Conservation (phyloP, 2,888 invertebrate species). For the Tineola bisselliella region DNA sequence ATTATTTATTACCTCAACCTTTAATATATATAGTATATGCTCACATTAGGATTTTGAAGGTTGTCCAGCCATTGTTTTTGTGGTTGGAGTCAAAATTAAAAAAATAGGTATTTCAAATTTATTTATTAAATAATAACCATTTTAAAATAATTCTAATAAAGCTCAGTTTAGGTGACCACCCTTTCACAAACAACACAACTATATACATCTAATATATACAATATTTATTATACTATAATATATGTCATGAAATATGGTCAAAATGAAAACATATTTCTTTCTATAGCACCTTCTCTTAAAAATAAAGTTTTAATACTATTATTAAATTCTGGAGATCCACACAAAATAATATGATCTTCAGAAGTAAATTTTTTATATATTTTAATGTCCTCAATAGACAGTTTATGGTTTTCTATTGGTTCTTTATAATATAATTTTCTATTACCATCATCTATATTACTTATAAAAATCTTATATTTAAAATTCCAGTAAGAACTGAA, state of each 20-base stretch:
- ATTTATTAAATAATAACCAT: background rate
- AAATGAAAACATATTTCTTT: slow-evolving; percentile 33
- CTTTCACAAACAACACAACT: too few relatives aligned
- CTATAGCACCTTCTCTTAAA: slow-evolving; percentile 26
- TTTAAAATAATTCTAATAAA: too few relatives aligned
- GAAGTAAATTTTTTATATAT: slow-evolving; percentile 31
- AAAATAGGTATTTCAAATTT: background rate
- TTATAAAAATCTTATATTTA: slow-evolving; percentile 69
- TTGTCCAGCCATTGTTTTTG: too few relatives aligned
- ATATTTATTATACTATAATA: too few relatives aligned
- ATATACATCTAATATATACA: too few relatives aligned
- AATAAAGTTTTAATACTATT: slow-evolving; percentile 44
- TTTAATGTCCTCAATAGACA: slow-evolving; percentile 37
- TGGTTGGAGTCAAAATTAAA: too few relatives aligned
- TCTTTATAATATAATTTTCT: slow-evolving; percentile 55
- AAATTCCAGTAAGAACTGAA: slow-evolving; percentile 80
- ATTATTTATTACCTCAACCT: too few relatives aligned
- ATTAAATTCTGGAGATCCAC: slow-evolving; percentile 71
- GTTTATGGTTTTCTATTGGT: slow-evolving; percentile 42
- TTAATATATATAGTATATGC: too few relatives aligned
- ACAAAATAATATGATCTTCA: slow-evolving; percentile 62
- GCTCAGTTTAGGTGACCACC: too few relatives aligned
- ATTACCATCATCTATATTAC: slow-evolving; percentile 21
- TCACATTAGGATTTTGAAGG: too few relatives aligned
- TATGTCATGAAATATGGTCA: background rate